Evolutionary conservation across 2,113 vertebrate genomes (phyloP), one percentile per base, ranked within the genome.

Genomic region (Calidris pygmaea): DNA sequence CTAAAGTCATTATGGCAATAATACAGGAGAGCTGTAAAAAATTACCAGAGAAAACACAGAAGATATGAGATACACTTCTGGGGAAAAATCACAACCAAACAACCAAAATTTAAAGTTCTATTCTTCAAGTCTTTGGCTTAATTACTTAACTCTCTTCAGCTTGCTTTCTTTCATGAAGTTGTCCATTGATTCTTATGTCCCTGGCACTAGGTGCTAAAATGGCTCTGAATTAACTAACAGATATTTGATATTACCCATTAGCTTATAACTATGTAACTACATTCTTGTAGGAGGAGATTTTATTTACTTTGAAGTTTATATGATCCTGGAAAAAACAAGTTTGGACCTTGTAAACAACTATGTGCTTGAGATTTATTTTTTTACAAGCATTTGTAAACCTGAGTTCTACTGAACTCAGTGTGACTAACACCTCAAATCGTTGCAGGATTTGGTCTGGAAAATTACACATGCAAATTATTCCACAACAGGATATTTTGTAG

Each of bases 391-490:
- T 17, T 21, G 17, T 60, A 93, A 94, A 87, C 74, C 85, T 83
- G 50, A 73, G 65, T 52, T 34, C 39, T 35, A 4, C 55, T 71
- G 82, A 85, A 88, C 85, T 78, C 85, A 68, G 34, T 6, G 4
- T 79, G 41, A 95, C 59, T 66, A 24, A 62, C 5, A 1, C 79
- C 66, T 80, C 65, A 63, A 71, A 94, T 91, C 75, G 79, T 84
- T 62, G 47, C 76, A 82, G 68, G 68, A 92, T 93, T 92, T 72
- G 73, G 39, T 39, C 50, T 82, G 87, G 77, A 85, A 94, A 93
- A 96, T 83, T 92, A 82, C 70, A 86, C 80, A 59, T 89, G 80
- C 72, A 95, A 92, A 97, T 95, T 84, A 84, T 78, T 82, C 81
- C 48, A 60, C 68, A 81, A 79, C 81, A 91, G 71, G 72, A 67